These are phyloP conservation scores for Sinocyclocheilus rhinocerous DNA, from an alignment of 2,113 vertebrate species.

Conservation along the genomic window DNA sequence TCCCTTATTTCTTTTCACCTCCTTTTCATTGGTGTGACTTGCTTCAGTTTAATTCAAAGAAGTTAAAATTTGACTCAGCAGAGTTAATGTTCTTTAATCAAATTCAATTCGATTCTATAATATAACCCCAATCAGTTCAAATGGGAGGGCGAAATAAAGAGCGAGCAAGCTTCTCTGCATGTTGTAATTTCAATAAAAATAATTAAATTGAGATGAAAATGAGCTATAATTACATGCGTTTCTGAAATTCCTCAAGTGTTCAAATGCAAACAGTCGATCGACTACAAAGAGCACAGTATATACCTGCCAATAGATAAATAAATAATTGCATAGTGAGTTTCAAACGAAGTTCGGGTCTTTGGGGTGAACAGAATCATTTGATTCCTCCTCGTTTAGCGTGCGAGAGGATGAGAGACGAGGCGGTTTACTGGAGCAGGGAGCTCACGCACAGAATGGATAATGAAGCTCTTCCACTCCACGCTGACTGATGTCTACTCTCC, in stretches of 20 bases:
- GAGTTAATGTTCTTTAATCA: slow-evolving; percentile 58
- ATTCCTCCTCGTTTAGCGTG: slow-evolving; percentile 34
- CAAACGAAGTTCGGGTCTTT: slow-evolving; percentile 56
- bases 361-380: slow-evolving; percentile 41
- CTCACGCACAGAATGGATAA: slow-evolving; percentile 1
- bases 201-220: slow-evolving; percentile 57
- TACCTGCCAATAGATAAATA: slow-evolving; percentile 35
- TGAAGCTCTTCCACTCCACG: not conserved
- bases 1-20: not conserved
- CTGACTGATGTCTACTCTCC: slow-evolving; percentile 9
- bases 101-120: slow-evolving; percentile 61
- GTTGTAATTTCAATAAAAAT: slow-evolving; percentile 61
- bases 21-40: not conserved
- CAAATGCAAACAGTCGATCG: slow-evolving; percentile 52
- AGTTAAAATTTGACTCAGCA: slow-evolving; percentile 46
- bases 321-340: slow-evolving; percentile 48
- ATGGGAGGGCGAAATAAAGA: not conserved
- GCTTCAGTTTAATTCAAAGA: slow-evolving; percentile 55
- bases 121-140: slow-evolving; percentile 55
- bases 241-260: slow-evolving; percentile 40
- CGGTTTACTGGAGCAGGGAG: not conserved
- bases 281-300: slow-evolving; percentile 44
- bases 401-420: not conserved
- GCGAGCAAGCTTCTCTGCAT: slow-evolving; percentile 28
- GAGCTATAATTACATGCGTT: slow-evolving; percentile 53